Percentiles rank a stretch among this genome's conserved stretches.
These are phyloP conservation scores for Cryptoprocta ferox DNA, from an alignment of 2,797 vertebrate species.

Conservation along the genomic window DNA sequence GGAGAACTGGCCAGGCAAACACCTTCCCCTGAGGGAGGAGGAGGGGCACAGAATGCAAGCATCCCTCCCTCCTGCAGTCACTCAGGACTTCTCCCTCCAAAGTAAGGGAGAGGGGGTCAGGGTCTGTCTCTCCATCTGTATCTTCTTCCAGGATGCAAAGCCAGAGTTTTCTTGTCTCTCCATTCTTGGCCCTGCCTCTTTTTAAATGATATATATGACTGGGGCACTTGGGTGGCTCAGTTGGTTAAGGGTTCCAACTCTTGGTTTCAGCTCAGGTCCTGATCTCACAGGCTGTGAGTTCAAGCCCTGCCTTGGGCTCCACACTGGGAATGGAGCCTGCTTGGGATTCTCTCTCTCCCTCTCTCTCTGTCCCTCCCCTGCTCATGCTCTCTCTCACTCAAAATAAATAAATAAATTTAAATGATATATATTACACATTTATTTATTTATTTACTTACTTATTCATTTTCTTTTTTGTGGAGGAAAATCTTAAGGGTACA, in stretches of 20 bases:
- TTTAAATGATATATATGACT: neutral
- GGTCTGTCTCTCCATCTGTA: too few species aligned
- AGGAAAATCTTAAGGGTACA: neutral
- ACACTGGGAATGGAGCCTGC: too few species aligned
- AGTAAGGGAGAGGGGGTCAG: neutral
- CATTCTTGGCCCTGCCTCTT: neutral
- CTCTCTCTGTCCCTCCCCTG: too few species aligned
- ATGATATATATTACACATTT: neutral
- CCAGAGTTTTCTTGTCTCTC: neutral
- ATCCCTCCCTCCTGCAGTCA: neutral
- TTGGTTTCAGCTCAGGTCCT: too few species aligned
- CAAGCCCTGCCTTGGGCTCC: too few species aligned
- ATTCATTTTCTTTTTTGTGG: neutral
- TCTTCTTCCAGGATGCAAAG: neutral
- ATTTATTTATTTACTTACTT: neutral
- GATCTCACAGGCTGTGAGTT: too few species aligned
- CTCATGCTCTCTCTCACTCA: too few species aligned
- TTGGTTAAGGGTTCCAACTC: too few species aligned
- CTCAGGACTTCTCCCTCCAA: neutral
- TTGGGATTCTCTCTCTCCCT: too few species aligned
- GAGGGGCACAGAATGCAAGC: neutral
- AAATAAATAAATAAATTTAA: too few species aligned
- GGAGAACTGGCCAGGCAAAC: neutral
- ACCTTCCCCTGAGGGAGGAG: neutral
- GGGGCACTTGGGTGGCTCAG: too few species aligned